Base-by-base conservation (phyloP, 2,113 vertebrate genomes). In the Pelecanoides urinatrix region DNA sequence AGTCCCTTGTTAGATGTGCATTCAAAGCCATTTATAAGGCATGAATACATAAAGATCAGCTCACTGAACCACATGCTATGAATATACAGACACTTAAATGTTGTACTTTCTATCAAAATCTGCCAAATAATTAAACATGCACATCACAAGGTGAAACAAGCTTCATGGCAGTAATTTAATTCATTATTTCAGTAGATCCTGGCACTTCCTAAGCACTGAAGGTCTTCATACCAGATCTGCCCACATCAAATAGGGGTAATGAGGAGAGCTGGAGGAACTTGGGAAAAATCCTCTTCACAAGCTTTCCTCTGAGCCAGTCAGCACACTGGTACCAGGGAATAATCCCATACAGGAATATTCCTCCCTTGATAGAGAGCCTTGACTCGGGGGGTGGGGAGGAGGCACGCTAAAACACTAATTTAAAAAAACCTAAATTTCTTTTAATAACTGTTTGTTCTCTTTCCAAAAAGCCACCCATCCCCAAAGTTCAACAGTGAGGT, bases 21-120 rank as follows among this genome's bases (percentile, higher is more conserved):
- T 97, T 96, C 94, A 96, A 94, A 96, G 92, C 82, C 92, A 52
- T 89, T 96, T 97, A 71, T 59, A 82, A 94, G 93, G 80, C 82
- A 88, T 47, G 92, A 97, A 98, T 96, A 97, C 95, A 92, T 79
- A 95, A 97, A 96, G 97, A 93, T 95, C 96, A 88, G 91, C 70
- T 95, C 96, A 90, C 79, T 92, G 86, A 97, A 91, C 89, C 91
- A 74, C 91, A 76, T 25, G 32, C 97, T 96, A 32, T 4, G 36
- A 94, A 75, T 94, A 71, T 49, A 93, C 55, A 80, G 93, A 75
- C 94, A 44, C 87, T 70, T 53, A 44, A 72, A 55, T 45, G 84
- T n/a, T 73, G 77, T 68, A 3, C 62, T 68, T 88, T 9, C 93
- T 87, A 84, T 77, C 73, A 85, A 87, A 94, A 84, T 53, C 82